Evolutionary conservation across 2,888 invertebrate genomes (phyloP).

Genomic region (Leptopilina syphax): DNA sequence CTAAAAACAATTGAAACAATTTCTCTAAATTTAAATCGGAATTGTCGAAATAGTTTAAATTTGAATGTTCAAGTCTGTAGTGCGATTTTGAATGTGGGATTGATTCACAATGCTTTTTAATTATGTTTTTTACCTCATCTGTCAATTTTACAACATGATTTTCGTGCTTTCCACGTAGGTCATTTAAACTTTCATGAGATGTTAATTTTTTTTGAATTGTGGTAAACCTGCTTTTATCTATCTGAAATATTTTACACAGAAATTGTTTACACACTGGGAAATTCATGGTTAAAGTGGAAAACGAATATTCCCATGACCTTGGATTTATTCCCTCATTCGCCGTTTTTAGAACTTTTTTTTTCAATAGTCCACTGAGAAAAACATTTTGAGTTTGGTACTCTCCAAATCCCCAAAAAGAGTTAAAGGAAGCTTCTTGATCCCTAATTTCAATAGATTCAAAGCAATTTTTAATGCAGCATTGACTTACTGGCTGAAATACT

Average conservation of each 20-base stretch:
- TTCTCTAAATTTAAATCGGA: slow-evolving; percentile 15
- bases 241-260: slow-evolving; percentile 24
- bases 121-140: neutral
- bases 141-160: neutral
- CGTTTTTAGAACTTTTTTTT: neutral
- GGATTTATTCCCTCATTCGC: neutral
- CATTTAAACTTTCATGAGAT: neutral
- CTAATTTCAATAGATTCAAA: slow-evolving; percentile 1
- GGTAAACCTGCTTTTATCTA: too few species aligned
- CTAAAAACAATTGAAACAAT: slow-evolving; percentile 37
- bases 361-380: slow-evolving; percentile 34
- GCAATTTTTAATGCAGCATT: slow-evolving; percentile 38
- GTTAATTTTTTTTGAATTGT: neutral
- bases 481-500: slow-evolving; percentile 20
- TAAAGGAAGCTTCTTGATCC: slow-evolving; percentile 25
- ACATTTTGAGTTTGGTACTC: slow-evolving; percentile 42
- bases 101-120: neutral
- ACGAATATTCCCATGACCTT: slow-evolving; percentile 16
- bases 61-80: neutral
- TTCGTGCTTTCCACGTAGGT: neutral
- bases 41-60: neutral
- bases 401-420: slow-evolving; percentile 23
- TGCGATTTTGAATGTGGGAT: slow-evolving; percentile 2
- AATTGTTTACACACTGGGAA: slow-evolving; percentile 25
- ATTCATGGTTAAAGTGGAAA: neutral